Evolutionary conservation across 2,888 invertebrate genomes (phyloP), one percentile per base, ranked within the genome.

Genomic region (Perdita meconis): DNA sequence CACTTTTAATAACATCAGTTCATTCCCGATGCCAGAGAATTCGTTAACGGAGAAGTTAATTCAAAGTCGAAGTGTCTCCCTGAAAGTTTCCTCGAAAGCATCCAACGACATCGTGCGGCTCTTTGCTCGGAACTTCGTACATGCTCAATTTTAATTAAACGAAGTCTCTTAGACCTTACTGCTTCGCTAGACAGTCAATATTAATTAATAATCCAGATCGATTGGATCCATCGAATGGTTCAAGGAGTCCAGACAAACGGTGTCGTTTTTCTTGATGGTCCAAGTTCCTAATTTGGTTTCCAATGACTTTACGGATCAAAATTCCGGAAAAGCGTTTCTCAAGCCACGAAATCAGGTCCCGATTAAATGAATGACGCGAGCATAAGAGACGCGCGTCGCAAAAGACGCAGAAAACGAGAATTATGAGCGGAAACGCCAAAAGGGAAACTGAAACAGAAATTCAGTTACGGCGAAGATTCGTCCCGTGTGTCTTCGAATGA

Each of bases 151-250:
- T 73, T 40, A 63, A 73, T 73, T 56, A 73, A 56, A 50, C 61
- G 40, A 40, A 56, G 40, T 56, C 40, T 26, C 8, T 22, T 50
- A 5, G 12, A 50, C 10, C 16, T 22, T 16, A 38, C 13, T 13
- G 22, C n/a, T 56, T 8, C n/a, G 8, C 2, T n/a, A 16, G 6
- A 34, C 30, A 19, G 50, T 61, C 34, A 36, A 63, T 74, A 63
- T 73, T 56, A 63, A 74, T 73, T 57, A 63, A 74, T 56, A 50
- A 63, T 50, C 50, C n/a, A n/a, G n/a, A n/a, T n/a, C n/a, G n/a
- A n/a, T n/a, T n/a, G n/a, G n/a, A n/a, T n/a, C n/a, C n/a, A n/a
- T n/a, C n/a, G 6, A 2, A 22, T 13, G 73, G n/a, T 53, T 12
- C 44, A 16, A 16, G 16, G n/a, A 44, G 16, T 8, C 42, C 16